Percentiles rank a stretch among this genome's conserved stretches.
Evolutionary conservation across 2,797 vertebrate genomes (phyloP).

Genomic region (Betta splendens): DNA sequence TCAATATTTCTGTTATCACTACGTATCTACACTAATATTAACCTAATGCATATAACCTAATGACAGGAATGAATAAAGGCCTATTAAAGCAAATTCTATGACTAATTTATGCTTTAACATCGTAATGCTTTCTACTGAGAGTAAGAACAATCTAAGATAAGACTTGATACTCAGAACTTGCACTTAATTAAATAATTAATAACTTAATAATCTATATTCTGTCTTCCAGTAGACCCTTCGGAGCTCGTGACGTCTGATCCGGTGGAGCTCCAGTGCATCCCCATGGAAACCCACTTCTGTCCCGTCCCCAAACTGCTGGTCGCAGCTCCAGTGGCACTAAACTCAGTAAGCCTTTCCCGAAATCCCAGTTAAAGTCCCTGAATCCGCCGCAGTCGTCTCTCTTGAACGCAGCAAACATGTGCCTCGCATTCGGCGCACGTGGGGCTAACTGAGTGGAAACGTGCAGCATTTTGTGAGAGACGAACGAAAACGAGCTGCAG

Average conservation of each 20-base stretch:
- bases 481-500: conserved; percentile 51
- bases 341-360: conserved; percentile 91
- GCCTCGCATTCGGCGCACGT: conserved; percentile 79
- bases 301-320: conserved; percentile 84
- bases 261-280: conserved; percentile 88
- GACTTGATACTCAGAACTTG: too few relatives aligned
- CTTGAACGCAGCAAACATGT: conserved; percentile 81
- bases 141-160: neutral
- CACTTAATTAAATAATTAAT: too few relatives aligned
- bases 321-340: conserved; percentile 83
- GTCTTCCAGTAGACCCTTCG: conserved; percentile 86
- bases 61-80: neutral
- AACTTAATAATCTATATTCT: too few relatives aligned
- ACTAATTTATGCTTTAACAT: neutral
- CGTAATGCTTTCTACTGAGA: too few relatives aligned
- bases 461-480: conserved; percentile 60
- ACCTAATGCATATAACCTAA: neutral
- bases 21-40: neutral
- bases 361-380: conserved; percentile 80
- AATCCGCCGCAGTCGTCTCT: conserved; percentile 49
- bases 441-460: conserved; percentile 57
- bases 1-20: neutral
- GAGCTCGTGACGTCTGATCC: conserved; percentile 91
- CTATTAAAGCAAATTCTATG: neutral
- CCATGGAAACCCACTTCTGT: conserved; percentile 91